Evolutionary conservation across 2,113 vertebrate genomes (phyloP).

Genomic region (Pelvicachromis taeniatus): DNA sequence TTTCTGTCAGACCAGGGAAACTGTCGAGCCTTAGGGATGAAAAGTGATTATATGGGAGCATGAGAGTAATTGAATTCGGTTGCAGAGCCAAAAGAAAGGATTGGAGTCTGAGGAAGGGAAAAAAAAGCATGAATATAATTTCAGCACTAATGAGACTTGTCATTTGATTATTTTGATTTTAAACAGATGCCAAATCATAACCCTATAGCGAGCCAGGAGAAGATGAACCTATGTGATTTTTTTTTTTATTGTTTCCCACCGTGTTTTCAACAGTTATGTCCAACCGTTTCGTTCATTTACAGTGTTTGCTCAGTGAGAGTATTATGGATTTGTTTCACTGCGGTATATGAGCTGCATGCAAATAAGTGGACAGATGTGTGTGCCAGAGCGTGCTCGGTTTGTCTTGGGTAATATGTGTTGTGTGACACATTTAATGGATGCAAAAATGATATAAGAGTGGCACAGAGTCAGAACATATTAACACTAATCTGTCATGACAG

Average conservation of each 20-base stretch:
- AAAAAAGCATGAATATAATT: slow-evolving; percentile 1
- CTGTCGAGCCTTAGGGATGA: slow-evolving; percentile 68
- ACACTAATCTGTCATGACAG: background rate
- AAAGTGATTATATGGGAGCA: slow-evolving; percentile 72
- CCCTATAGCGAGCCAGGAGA: background rate
- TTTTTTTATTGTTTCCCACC: background rate
- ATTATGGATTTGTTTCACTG: background rate
- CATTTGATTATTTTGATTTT: background rate
- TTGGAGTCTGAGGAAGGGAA: background rate
- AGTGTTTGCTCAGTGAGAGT: background rate
- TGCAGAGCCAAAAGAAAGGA: slow-evolving; percentile 44
- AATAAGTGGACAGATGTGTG: background rate
- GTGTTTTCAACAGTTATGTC: background rate
- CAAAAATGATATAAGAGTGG: background rate
- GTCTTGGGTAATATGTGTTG: background rate
- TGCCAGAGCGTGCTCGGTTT: background rate
- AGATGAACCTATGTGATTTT: background rate
- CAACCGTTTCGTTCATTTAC: background rate
- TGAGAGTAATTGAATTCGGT: slow-evolving; percentile 70
- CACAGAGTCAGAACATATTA: background rate
- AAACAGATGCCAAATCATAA: background rate
- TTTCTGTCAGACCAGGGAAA: slow-evolving; percentile 60
- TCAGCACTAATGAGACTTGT: background rate
- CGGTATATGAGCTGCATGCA: background rate
- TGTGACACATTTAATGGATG: background rate